Evolutionary conservation across 2,888 invertebrate genomes (phyloP), one percentile per base, ranked within the genome.

Genomic region (Euproctis similis): DNA sequence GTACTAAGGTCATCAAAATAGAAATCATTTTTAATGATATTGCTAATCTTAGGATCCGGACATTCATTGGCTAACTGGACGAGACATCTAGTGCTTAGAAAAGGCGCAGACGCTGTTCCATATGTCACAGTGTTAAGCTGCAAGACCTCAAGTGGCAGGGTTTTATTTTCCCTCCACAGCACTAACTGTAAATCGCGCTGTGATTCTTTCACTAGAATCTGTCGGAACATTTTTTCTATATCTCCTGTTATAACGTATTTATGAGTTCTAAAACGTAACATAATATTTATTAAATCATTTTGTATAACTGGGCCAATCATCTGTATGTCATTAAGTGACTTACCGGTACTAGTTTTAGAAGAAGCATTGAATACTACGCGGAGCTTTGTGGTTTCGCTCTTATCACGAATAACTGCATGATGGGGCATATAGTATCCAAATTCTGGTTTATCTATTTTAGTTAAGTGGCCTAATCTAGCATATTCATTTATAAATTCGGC

Each of bases 1-100:
- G 41, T 42, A 2, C 23, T n/a, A 0, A 51, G 14, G 31, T 51
- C 52, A 11, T 52, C 50, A 2, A 39, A 8, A 27, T 50, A 50
- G 26, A 46, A 30, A 18, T 39, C 31, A 7, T 28, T 12, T 22
- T 36, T n/a, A 5, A 39, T 27, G 2, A 36, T 19, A 0, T 30
- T 4, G n/a, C 39, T 23, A 1, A 39, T 31, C 1, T 12, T 4
- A 6, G 5, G 5, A 24, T 53, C 42, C 1, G 9, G 1, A 24
- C 38, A 40, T 19, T 53, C 47, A 1, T 19, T 5, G 1, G 37
- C 30, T 5, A 53, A 26, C 17, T 48, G 40, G 2, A 26, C 0
- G 1, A 46, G 12, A 17, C 42, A 46, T 9, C 46, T 31, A 1
- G 41, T 47, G 12, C 41, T 42, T 2, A 42, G n/a, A 9, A 24